Conservation (phyloP, 1,140 invertebrate species). For the Cyrtorhinus lividipennis region DNA sequence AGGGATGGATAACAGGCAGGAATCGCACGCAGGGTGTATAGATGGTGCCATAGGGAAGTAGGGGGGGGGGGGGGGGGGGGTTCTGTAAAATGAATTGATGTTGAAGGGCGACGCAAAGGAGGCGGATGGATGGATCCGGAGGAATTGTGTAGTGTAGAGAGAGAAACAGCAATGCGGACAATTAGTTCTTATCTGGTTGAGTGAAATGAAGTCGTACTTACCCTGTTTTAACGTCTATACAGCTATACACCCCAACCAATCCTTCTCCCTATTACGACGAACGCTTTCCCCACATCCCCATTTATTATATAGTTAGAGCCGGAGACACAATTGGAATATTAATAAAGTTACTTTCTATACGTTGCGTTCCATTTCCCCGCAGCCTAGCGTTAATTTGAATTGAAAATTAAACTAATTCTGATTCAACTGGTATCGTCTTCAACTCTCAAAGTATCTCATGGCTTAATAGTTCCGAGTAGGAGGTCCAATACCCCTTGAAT, state of each 20-base stretch:
- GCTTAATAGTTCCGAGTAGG: not conserved
- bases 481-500: conserved; percentile 6
- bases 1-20: too few species aligned
- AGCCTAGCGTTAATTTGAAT: conserved; percentile 14
- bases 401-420: conserved; percentile 15
- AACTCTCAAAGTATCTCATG: conserved; percentile 6
- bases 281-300: not conserved
- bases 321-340: conserved; percentile 15
- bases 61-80: too few species aligned
- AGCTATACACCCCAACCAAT: not conserved
- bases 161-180: not conserved
- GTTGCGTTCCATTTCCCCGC: conserved; percentile 8
- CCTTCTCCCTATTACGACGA: not conserved
- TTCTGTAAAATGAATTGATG: too few species aligned
- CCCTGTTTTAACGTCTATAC: not conserved
- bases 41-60: too few species aligned
- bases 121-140: too few species aligned
- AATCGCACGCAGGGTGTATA: too few species aligned
- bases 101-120: too few species aligned
- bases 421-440: conserved; percentile 5
- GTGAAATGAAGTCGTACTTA: not conserved
- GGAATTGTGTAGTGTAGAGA: not conserved
- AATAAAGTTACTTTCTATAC: conserved; percentile 16
- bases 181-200: not conserved
- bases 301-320: conserved; percentile 13